Evolutionary conservation across 2,888 invertebrate genomes (phyloP).

Genomic region (Ceriagrion tenellum): DNA sequence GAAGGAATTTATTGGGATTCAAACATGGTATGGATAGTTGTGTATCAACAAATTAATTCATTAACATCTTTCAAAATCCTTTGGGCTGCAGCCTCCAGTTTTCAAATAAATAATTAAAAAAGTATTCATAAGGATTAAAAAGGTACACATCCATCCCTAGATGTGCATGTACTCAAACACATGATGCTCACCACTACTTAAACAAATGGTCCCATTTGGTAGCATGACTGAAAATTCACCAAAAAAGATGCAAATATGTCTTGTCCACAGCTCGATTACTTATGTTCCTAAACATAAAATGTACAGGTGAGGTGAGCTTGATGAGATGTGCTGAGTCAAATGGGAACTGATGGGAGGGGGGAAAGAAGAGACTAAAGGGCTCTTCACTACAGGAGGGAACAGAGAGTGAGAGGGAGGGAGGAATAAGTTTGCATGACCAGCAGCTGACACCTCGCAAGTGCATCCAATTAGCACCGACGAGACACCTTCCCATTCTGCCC

Average conservation of each 20-base stretch:
- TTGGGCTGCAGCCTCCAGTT: conserved; percentile 39
- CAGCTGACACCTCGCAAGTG: conserved; percentile 2
- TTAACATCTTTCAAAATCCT: conserved; percentile 39
- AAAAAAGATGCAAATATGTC: conserved; percentile 53
- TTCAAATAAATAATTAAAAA: conserved; percentile 66
- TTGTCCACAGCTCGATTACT: conserved; percentile 52
- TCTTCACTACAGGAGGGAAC: background rate
- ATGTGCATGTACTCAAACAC: background rate
- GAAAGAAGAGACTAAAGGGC: background rate
- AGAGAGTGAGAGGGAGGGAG: background rate
- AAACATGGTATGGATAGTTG: conserved; percentile 58
- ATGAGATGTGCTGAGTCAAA: conserved; percentile 56
- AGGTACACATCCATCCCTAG: background rate
- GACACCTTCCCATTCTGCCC: conserved; percentile 50
- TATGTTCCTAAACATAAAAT: conserved; percentile 57
- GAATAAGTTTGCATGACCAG: background rate
- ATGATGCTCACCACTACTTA: conserved; percentile 53
- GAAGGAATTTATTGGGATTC: conserved; percentile 64
- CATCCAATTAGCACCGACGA: conserved; percentile 32
- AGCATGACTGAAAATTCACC: conserved; percentile 46
- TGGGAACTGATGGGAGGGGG: conserved; percentile 33
- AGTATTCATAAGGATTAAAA: conserved; percentile 55
- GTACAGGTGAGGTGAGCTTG: conserved; percentile 51
- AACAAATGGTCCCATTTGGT: conserved; percentile 62
- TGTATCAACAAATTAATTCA: conserved; percentile 58